Conservation (phyloP, 2,797 vertebrate species). For the Sebastes flavidus region DNA sequence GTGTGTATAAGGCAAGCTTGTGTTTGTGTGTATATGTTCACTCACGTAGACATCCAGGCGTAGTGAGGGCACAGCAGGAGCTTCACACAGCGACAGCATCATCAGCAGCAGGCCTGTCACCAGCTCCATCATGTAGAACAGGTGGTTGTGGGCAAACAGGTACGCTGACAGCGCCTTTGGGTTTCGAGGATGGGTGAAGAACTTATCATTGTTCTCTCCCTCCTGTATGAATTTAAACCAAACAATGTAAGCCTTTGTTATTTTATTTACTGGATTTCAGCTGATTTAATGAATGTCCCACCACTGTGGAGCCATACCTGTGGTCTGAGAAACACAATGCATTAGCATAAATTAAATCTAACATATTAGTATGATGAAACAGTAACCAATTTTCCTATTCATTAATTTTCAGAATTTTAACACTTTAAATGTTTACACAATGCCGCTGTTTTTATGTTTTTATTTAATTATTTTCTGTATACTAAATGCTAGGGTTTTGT, state of each 20-base stretch:
- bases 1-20: not conserved
- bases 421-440: too few relatives aligned
- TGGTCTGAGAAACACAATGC: not conserved
- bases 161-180: slow-evolving; percentile 92
- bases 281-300: not conserved
- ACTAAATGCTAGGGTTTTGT: too few relatives aligned
- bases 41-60: slow-evolving; percentile 94
- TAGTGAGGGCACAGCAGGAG: slow-evolving; percentile 92
- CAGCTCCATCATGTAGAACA: slow-evolving; percentile 98
- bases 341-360: not conserved
- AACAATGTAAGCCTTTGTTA: not conserved
- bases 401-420: too few relatives aligned
- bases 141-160: slow-evolving; percentile 96
- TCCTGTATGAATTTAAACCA: slow-evolving; percentile 79
- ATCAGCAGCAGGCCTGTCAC: slow-evolving; percentile 90
- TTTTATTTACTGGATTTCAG: not conserved
- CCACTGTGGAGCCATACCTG: not conserved
- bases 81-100: slow-evolving; percentile 94
- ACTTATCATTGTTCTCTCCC: slow-evolving; percentile 98
- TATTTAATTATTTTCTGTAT: too few relatives aligned
- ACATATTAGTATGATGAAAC: not conserved
- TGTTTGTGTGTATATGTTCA: slow-evolving; percentile 10
- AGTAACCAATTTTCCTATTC: not conserved
- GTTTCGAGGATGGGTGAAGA: slow-evolving; percentile 95
- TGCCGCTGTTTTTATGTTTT: too few relatives aligned